Base-by-base conservation (phyloP, 2,888 invertebrate genomes). In the Apocheima hispidaria region DNA sequence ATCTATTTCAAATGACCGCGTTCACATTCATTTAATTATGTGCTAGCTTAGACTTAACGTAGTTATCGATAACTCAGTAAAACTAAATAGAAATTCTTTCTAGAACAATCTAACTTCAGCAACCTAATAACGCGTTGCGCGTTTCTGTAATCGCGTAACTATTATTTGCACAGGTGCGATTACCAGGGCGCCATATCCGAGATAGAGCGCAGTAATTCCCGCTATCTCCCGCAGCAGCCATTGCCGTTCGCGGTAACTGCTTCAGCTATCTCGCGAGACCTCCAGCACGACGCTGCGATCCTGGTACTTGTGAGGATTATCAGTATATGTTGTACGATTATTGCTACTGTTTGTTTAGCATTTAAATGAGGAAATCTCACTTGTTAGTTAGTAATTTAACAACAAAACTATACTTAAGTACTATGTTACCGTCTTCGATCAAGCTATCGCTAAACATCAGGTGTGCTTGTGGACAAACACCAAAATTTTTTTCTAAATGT, bases 161-260 rank as follows among this genome's bases (percentile, higher is more conserved):
- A 53, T 35, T 35, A 52, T 35, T 38, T 40, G 26, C 49, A 43
- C 54, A 54, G 60, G 60, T 54, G 49, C 41, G 49, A 60, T 60
- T 60, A 60, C 60, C 41, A 54, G 50, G 60, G 60, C 54, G 30
- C 60, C 60, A 60, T 60, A 60, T 20, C 53, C 48, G 50, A 54
- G 60, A 59, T 41, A 60, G 61, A 35, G 51, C 48, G 63, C 51
- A 28, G 53, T 60, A 60, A 61, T 61, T 61, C 56, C 66, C 62
- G 58, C 64, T 66, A 67, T 65, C 65, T 63, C 56, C 44, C 33
- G 49, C 69, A 54, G 61, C 63, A 65, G 63, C 67, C 58, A 61
- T 65, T 65, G 55, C 60, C 69, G 60, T 56, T 55, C 40, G 60
- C 69, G 38, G 65, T 67, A 63, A 69, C 67, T 52, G 60, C 62